These are phyloP conservation scores for Smutsia gigantea DNA, from an alignment of 2,797 vertebrate species.

Conservation along the genomic window DNA sequence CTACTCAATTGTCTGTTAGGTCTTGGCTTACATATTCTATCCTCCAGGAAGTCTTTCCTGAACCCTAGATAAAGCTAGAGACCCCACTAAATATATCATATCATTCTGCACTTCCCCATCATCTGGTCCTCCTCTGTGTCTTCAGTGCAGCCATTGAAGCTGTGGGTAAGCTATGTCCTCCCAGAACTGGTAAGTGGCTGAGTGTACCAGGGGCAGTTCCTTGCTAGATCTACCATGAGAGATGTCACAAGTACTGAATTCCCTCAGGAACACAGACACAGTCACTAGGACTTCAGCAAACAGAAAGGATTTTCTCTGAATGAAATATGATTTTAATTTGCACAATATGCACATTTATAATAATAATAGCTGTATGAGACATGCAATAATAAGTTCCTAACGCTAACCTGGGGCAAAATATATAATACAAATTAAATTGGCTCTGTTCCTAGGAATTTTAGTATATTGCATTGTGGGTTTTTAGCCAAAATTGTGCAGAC, in stretches of 20 bases:
- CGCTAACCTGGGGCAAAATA: constrained; percentile 77
- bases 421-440: constrained; percentile 76
- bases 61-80: neutral
- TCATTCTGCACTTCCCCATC: neutral
- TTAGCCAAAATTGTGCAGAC: constrained; percentile 68
- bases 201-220: neutral
- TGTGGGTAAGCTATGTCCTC: neutral
- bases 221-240: neutral
- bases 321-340: constrained; percentile 78
- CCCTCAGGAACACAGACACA: neutral
- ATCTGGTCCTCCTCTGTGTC: neutral
- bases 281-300: constrained; percentile 30
- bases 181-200: neutral
- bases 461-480: constrained; percentile 59
- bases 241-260: neutral
- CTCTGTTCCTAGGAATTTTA: constrained; percentile 75
- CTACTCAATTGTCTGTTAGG: neutral
- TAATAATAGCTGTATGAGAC: constrained; percentile 64
- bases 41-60: neutral
- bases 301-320: constrained; percentile 24
- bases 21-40: neutral
- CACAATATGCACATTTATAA: constrained; percentile 72
- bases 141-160: neutral
- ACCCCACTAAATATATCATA: neutral
- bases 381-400: constrained; percentile 65